Conservation (phyloP, 2,113 vertebrate genomes). For the Periophthalmus modestus region DNA sequence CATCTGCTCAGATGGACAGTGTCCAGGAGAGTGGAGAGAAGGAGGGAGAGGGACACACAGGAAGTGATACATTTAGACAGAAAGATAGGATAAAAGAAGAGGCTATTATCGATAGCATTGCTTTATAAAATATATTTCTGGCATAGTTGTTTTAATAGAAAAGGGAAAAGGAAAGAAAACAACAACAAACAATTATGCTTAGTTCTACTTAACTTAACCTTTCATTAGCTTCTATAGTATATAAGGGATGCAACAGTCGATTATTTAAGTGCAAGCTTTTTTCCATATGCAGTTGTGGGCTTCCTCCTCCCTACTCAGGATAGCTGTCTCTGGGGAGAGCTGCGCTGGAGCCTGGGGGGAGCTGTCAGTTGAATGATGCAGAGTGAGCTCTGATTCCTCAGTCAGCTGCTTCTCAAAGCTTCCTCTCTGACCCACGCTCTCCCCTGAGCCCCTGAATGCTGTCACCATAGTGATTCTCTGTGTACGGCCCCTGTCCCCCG, state of each 20-base stretch:
- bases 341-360: conserved; percentile 49
- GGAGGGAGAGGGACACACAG: conserved; percentile 24
- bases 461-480: conserved; percentile 83
- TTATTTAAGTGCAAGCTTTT: conserved; percentile 18
- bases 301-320: conserved; percentile 56
- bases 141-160: background rate
- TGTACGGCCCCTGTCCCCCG: conserved; percentile 55
- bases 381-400: conserved; percentile 76
- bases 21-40: conserved; percentile 70
- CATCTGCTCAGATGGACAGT: conserved; percentile 88
- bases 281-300: conserved; percentile 47
- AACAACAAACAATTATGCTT: background rate
- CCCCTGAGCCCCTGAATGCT: conserved; percentile 77
- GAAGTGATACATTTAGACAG: conserved; percentile 46
- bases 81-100: conserved; percentile 30
- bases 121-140: background rate
- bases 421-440: conserved; percentile 72
- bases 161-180: no score
- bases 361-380: conserved; percentile 77
- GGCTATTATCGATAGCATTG: conserved; percentile 3
- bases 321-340: conserved; percentile 57
- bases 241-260: conserved; percentile 20
- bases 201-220: background rate
- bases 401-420: conserved; percentile 79
- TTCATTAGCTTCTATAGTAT: background rate